These are phyloP conservation scores for Pheosia tremula DNA, from an alignment of 2,888 invertebrate species.

Conservation along the genomic window DNA sequence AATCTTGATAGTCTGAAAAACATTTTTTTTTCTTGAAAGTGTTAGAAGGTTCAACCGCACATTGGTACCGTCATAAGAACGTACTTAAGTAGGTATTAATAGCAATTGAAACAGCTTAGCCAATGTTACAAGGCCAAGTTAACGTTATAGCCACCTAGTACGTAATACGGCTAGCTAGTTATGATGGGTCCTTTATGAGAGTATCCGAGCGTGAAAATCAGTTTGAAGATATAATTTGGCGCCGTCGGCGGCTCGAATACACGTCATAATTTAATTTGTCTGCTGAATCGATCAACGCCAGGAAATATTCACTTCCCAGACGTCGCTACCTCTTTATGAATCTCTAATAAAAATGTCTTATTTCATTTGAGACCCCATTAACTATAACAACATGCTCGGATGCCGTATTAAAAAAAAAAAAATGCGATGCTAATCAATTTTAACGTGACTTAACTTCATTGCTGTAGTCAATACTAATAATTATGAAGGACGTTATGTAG, in stretches of 20 bases:
- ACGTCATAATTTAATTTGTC: conserved; percentile 66
- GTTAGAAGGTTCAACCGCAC: no score
- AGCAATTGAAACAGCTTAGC: no score
- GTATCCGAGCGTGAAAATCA: conserved; percentile 61
- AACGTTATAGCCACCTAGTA: neutral
- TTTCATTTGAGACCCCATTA: neutral
- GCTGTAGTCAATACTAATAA: no score
- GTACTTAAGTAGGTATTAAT: no score
- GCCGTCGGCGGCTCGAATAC: conserved; percentile 41
- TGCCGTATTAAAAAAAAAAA: neutral
- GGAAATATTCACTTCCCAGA: conserved; percentile 55
- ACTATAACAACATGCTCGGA: neutral
- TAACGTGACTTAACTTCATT: no score
- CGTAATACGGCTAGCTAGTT: conserved; percentile 22
- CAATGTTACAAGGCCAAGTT: no score
- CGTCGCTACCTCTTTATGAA: conserved; percentile 27
- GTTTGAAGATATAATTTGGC: conserved; percentile 61
- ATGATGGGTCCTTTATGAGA: conserved; percentile 47
- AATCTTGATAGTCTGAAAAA: no score
- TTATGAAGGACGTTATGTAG: no score
- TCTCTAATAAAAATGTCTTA: conserved; percentile 3
- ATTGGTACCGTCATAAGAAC: no score
- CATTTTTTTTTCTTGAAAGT: no score
- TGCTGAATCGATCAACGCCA: conserved; percentile 63
- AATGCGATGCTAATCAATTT: no score